Evolutionary conservation across 1,140 invertebrate species (phyloP), one percentile per base, ranked within the genome.

Genomic region (Brachionus asplanchnoidis): DNA sequence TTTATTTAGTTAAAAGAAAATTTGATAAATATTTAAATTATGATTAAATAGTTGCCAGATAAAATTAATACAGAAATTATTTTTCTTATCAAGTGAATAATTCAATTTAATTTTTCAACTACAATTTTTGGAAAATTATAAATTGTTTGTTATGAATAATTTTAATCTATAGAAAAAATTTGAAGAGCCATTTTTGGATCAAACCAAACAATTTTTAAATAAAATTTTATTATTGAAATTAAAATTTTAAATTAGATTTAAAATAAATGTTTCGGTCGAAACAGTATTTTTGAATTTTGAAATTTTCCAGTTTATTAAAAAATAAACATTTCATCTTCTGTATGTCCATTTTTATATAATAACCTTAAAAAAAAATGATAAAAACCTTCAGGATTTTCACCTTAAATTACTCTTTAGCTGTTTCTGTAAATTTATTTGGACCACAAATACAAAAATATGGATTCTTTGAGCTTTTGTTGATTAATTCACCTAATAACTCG

Each of bases 381-480:
- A 50, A 77, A 42, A 42, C 9, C 7, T 73, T 17, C 5, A 23
- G 1, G 7, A 28, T 32, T 32, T 36, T 70, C 11, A 14, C 1
- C 3, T 44, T 23, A 28, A 50, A 50, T 50, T 77, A 77, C 73
- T 77, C 73, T 77, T 46, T 50, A 9, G 73, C 42, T 32, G 23
- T 46, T 26, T 77, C 46, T 28, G 79, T 60, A 60, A 82, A 82
- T 46, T 60, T 53, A 42, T 65, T 82, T 11, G 79, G 79, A 65
- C 79, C 79, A 28, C 79, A 82, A 20, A 82, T 68, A 44, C 50
- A 82, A 44, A 68, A 60, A 14, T 32, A 82, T 42, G 50, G 14
- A 26, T 82, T 68, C 1, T 42, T 65, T 60, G 20, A 20, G 20
- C 23, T 42, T 42, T 65, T 65, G 4, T 36, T 28, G 32, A 82